phyloP scores from a whole-genome alignment of 2,888 invertebrate species.

The Archips crataeganus region DNA sequence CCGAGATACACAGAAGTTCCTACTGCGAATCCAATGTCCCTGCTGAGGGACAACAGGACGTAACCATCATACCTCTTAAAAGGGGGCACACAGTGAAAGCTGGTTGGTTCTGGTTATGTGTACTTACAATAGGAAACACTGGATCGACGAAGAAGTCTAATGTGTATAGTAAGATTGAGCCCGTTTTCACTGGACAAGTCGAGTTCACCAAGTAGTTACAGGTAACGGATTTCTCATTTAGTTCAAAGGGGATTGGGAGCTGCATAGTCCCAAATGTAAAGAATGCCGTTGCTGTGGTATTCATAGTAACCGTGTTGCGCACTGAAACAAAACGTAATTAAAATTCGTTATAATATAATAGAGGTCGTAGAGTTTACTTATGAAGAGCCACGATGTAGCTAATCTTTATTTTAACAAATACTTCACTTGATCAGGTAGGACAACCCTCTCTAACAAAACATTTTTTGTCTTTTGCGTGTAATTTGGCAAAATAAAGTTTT shows the following conservation, averaged over 20 bases:
- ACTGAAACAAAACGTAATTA: not conserved
- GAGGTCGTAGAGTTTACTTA: no score
- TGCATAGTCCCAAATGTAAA: not conserved
- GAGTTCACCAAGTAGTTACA: not conserved
- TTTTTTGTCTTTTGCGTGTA: no score
- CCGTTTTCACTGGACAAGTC: not conserved
- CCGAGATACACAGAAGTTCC: no score
- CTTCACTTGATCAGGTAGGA: no score
- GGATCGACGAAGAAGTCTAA: not conserved
- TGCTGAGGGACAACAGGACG: no score
- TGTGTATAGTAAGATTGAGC: not conserved
- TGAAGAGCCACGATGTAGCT: no score
- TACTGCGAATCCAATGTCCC: no score
- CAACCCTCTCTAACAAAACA: no score
- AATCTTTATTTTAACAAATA: no score
- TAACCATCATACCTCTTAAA: no score
- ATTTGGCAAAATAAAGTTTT: no score
- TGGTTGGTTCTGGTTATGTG: not conserved
- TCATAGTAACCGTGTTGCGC: not conserved
- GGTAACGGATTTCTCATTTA: not conserved
- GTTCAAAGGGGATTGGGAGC: not conserved
- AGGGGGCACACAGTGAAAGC: no score
- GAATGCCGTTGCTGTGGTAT: constrained; percentile 2
- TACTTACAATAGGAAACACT: not conserved
- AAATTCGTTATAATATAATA: not conserved